Evolutionary conservation across 2,888 invertebrate genomes (phyloP).

Genomic region (Eledone cirrhosa): DNA sequence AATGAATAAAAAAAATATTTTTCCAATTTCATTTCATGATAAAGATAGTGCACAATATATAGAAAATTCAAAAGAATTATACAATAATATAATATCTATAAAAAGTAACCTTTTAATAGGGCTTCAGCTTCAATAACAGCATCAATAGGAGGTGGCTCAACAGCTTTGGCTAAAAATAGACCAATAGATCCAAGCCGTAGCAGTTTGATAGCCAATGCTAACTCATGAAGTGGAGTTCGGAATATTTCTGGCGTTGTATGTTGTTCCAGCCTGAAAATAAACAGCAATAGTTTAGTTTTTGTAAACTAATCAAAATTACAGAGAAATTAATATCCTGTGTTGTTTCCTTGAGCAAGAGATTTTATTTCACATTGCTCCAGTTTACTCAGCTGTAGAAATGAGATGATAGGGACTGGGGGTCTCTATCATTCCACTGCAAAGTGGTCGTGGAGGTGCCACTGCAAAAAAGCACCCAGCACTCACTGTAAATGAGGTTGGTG

Average conservation of each 20-base stretch:
- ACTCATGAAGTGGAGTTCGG: slow-evolving; percentile 93
- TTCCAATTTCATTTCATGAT: too few relatives aligned
- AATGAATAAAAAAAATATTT: neutral
- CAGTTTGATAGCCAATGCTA: slow-evolving; percentile 90
- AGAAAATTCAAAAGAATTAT: neutral
- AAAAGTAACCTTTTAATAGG: slow-evolving; percentile 68
- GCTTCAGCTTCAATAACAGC: slow-evolving; percentile 98
- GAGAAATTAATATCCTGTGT: too few relatives aligned
- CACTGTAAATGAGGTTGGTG: too few relatives aligned
- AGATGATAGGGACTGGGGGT: too few relatives aligned
- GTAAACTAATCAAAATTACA: too few relatives aligned
- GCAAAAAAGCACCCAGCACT: too few relatives aligned
- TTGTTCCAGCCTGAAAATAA: slow-evolving; percentile 70
- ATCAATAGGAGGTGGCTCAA: slow-evolving; percentile 96
- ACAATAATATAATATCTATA: neutral
- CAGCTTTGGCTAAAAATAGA: slow-evolving; percentile 88
- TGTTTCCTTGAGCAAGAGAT: too few relatives aligned
- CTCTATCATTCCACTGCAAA: too few relatives aligned
- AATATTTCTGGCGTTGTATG: slow-evolving; percentile 98
- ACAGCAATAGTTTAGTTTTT: neutral
- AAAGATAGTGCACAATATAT: neutral
- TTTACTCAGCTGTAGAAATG: too few relatives aligned
- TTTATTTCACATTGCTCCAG: too few relatives aligned
- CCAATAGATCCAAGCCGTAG: slow-evolving; percentile 90
- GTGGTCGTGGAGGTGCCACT: too few relatives aligned